Conservation (phyloP, 2,888 invertebrate genomes). For the Kuschelorhynchus macadamiae region DNA sequence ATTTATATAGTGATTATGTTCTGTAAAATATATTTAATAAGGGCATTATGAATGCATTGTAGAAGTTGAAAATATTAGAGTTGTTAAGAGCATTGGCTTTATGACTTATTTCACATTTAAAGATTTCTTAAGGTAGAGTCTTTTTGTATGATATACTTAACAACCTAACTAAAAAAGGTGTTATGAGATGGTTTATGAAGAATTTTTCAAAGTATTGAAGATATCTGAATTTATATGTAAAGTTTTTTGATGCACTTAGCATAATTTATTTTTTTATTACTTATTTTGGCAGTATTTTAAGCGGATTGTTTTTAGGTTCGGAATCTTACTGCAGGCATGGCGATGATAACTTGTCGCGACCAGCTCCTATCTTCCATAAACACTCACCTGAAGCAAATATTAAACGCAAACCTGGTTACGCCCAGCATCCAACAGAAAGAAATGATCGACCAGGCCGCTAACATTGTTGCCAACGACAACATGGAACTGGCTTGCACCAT, state of each 20-base stretch:
- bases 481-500: conserved; percentile 97
- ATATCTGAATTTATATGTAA: background rate
- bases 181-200: background rate
- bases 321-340: conserved; percentile 80
- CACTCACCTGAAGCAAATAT: conserved; percentile 88
- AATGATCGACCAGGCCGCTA: conserved; percentile 76
- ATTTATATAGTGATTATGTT: too few species aligned
- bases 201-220: conserved; percentile 1
- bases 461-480: conserved; percentile 91
- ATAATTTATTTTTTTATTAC: too few species aligned
- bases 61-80: too few species aligned
- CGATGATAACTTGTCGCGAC: conserved; percentile 98
- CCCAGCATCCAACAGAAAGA: conserved; percentile 76
- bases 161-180: background rate
- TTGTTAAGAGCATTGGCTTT: too few species aligned
- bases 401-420: conserved; percentile 76
- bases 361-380: conserved; percentile 90
- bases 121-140: too few species aligned
- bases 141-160: too few species aligned
- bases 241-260: background rate
- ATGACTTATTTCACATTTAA: too few species aligned
- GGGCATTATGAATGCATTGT: too few species aligned
- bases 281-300: too few species aligned
- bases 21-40: too few species aligned
- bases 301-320: conserved; percentile 52